These are phyloP conservation scores for Dascyllus trimaculatus DNA, from an alignment of 2,113 vertebrate species.

Conservation along the genomic window DNA sequence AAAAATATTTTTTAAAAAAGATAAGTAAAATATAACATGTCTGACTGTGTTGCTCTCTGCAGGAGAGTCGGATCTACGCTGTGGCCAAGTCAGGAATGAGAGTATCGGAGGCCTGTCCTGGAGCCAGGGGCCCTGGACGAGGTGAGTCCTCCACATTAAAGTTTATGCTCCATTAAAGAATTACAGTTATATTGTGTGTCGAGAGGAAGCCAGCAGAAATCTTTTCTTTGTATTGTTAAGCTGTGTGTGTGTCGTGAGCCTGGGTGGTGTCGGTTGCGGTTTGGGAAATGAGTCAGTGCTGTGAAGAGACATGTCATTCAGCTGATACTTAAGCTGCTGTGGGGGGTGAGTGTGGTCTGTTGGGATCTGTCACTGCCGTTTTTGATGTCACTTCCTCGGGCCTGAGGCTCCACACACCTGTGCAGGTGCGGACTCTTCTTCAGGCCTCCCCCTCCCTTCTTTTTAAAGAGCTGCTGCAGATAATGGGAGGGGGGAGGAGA, in stretches of 20 bases:
- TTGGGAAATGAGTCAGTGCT: constrained; percentile 22
- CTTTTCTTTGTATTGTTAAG: not conserved
- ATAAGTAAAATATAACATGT: not conserved
- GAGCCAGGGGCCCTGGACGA: constrained; percentile 79
- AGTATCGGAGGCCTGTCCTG: constrained; percentile 86
- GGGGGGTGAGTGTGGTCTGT: constrained; percentile 30
- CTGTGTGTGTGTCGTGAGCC: constrained; percentile 1
- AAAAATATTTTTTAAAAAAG: too few species aligned
- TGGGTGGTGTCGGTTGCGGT: constrained; percentile 27
- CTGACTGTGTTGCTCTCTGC: constrained; percentile 47
- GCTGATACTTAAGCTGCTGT: constrained; percentile 36
- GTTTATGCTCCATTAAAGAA: not conserved
- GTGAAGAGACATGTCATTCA: constrained; percentile 60
- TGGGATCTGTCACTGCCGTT: constrained; percentile 70
- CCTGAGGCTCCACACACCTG: constrained; percentile 78
- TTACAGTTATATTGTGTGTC: not conserved
- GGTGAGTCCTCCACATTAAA: constrained; percentile 75
- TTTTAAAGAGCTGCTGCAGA: constrained; percentile 40
- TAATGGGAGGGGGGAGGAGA: not conserved
- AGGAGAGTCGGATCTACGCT: constrained; percentile 93
- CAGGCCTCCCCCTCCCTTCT: not conserved
- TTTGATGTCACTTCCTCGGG: constrained; percentile 83
- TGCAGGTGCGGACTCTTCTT: constrained; percentile 73
- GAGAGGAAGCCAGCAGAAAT: not conserved
- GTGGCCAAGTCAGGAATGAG: constrained; percentile 92